Percentiles rank a stretch among this genome's conserved stretches.
Conservation (phyloP, 92 coral and sea anemone genomes). For the Phenganax subtilis region DNA sequence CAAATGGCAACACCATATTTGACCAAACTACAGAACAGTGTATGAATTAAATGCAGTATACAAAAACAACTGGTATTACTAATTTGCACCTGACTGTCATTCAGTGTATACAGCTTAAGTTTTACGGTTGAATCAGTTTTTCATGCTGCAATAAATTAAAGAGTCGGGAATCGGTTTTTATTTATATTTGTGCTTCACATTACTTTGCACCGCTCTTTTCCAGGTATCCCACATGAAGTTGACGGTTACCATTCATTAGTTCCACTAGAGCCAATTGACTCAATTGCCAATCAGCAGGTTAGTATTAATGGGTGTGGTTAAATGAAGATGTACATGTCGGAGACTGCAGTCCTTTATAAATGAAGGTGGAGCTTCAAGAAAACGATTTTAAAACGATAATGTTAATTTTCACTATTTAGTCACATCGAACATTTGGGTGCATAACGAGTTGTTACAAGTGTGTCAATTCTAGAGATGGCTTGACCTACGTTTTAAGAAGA, state of each 20-base stretch:
- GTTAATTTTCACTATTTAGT: constrained; percentile 42
- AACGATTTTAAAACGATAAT: not conserved
- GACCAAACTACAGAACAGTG: too few relatives aligned
- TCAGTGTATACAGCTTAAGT: too few relatives aligned
- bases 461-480: constrained; percentile 80
- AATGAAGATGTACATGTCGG: not conserved
- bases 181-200: not conserved
- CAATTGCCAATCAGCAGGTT: constrained; percentile 54
- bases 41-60: too few relatives aligned
- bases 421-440: constrained; percentile 95
- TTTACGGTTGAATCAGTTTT: too few relatives aligned
- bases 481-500: constrained; percentile 77
- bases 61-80: too few relatives aligned
- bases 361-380: not conserved
- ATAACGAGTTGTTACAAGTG: constrained; percentile 96
- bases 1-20: too few relatives aligned
- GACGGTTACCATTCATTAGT: constrained; percentile 85
- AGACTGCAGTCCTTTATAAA: too few relatives aligned
- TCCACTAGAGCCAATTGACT: constrained; percentile 87
- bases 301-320: not conserved
- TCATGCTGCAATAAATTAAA: too few relatives aligned
- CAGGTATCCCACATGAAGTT: constrained; percentile 88
- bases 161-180: too few relatives aligned
- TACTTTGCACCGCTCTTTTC: not conserved
- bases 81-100: too few relatives aligned